These are phyloP conservation scores for Sthenelais limicola DNA, from an alignment of 2,888 invertebrate species.

Conservation along the genomic window DNA sequence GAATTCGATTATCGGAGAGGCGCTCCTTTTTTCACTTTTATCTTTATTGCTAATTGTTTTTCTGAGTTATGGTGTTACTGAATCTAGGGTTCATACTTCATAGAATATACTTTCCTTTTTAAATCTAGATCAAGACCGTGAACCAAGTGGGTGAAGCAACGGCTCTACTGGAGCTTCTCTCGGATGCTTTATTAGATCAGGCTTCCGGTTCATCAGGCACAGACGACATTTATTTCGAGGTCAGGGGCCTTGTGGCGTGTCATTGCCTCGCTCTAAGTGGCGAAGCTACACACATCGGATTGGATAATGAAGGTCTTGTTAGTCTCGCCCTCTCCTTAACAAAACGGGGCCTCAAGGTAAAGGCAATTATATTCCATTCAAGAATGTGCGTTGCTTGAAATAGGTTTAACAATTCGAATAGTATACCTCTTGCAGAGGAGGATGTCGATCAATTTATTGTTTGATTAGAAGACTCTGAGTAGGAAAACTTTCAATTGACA, in stretches of 20 bases:
- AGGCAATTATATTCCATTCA: no score
- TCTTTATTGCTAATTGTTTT: background rate
- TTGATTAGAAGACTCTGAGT: no score
- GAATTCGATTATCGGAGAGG: no score
- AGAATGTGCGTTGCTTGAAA: no score
- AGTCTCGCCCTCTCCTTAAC: background rate
- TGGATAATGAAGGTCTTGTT: slow-evolving; percentile 6
- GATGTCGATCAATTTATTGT: no score
- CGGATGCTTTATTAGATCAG: background rate
- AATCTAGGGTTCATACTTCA: background rate
- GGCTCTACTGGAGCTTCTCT: slow-evolving; percentile 12
- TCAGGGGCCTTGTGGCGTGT: slow-evolving; percentile 7
- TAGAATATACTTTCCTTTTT: background rate
- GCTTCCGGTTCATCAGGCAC: background rate
- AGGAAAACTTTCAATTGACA: no score
- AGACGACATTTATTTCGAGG: background rate
- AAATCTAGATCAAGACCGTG: slow-evolving; percentile 19
- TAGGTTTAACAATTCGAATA: no score
- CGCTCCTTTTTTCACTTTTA: background rate
- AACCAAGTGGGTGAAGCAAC: slow-evolving; percentile 25
- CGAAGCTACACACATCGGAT: background rate
- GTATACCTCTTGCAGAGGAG: no score
- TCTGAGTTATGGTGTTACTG: background rate
- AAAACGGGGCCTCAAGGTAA: no score
- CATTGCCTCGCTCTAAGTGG: slow-evolving; percentile 24